phyloP scores from a whole-genome alignment of 2,113 vertebrate genomes.

The Nyctereutes procyonoides region DNA sequence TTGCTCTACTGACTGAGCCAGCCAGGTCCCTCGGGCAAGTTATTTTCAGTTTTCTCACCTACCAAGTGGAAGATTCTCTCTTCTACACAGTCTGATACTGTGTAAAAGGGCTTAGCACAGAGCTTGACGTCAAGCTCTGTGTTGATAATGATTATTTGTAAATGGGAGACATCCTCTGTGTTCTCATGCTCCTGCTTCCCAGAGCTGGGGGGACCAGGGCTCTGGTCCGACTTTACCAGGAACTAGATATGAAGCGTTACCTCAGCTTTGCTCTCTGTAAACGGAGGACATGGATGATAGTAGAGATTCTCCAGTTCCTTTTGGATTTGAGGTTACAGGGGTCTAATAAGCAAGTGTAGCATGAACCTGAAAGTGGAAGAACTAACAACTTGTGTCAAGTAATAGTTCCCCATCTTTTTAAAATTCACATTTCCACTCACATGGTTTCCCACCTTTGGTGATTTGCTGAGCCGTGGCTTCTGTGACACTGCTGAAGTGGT shows the following conservation, averaged over 20 bases:
- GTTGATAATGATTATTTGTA: not conserved
- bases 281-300: not conserved
- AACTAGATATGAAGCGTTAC: not conserved
- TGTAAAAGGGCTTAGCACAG: not conserved
- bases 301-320: not conserved
- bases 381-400: not conserved
- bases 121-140: not conserved
- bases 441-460: not conserved
- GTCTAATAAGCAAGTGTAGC: conserved; percentile 1
- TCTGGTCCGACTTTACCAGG: not conserved
- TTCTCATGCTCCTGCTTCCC: not conserved
- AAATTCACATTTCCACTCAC: not conserved
- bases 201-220: not conserved
- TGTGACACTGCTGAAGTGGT: not conserved
- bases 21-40: not conserved
- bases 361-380: not conserved
- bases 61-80: not conserved
- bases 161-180: not conserved
- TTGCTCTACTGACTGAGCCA: not conserved
- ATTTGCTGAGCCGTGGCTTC: not conserved
- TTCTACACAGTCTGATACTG: not conserved
- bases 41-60: not conserved
- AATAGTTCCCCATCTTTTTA: not conserved
- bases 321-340: not conserved
- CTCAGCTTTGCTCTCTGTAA: conserved; percentile 13